A percentile compares a stretch with the other conserved stretches of the same genome.
Evolutionary conservation across 2,888 invertebrate species (phyloP).

Genomic region (Eumacrocentrus americanus): DNA sequence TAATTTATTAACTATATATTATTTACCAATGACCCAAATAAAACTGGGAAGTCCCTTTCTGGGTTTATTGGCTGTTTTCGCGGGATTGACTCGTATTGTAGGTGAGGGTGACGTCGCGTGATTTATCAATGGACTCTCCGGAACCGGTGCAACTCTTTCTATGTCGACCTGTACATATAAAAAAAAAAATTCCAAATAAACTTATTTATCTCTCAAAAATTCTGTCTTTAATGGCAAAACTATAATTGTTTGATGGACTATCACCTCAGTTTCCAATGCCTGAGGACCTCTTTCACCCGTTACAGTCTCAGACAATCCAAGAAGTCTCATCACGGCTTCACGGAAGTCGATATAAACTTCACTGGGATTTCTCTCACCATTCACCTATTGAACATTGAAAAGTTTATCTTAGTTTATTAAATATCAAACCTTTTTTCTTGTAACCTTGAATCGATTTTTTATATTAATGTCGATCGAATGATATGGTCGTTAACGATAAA

Average conservation of each 20-base stretch:
- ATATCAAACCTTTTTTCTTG: too few species aligned
- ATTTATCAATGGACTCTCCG: constrained; percentile 34
- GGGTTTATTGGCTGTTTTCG: constrained; percentile 50
- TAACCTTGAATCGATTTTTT: too few species aligned
- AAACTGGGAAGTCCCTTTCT: constrained; percentile 59
- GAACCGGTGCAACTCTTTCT: constrained; percentile 43
- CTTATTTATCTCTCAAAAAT: neutral
- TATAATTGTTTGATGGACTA: too few species aligned
- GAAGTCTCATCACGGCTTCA: constrained; percentile 76
- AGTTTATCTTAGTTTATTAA: too few species aligned
- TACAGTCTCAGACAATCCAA: constrained; percentile 63
- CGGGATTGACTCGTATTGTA: constrained; percentile 36
- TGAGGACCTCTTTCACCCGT: constrained; percentile 32
- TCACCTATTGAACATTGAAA: constrained; percentile 74
- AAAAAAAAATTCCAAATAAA: neutral
- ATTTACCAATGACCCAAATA: constrained; percentile 64
- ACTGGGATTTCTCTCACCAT: constrained; percentile 84
- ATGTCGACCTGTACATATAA: constrained; percentile 50
- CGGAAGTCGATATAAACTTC: constrained; percentile 89
- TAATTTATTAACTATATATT: neutral
- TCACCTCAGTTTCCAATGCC: constrained; percentile 54
- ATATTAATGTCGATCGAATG: neutral
- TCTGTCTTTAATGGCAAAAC: neutral
- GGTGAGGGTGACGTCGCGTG: constrained; percentile 39
- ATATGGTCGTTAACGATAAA: too few species aligned